Percentiles rank a stretch among this genome's conserved stretches.
Conservation (phyloP, 2,113 vertebrate species). For the Ursus arctos region DNA sequence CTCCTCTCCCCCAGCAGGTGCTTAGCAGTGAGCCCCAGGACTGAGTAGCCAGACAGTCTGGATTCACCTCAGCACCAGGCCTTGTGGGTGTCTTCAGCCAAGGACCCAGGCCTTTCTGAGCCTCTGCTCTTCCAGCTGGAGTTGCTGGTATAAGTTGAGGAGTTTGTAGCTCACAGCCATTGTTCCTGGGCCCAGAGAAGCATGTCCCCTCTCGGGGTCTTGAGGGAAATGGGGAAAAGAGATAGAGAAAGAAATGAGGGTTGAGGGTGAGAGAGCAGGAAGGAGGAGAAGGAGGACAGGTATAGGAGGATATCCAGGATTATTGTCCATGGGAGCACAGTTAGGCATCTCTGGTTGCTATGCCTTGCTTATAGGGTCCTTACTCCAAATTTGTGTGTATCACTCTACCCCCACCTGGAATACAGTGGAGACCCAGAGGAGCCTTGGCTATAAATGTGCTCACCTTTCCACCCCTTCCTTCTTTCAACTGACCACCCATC, state of each 20-base stretch:
- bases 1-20: not conserved
- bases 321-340: no score
- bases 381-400: not conserved
- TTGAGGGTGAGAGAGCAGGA: not conserved
- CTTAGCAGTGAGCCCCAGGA: not conserved
- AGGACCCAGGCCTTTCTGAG: not conserved
- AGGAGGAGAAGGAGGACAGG: not conserved
- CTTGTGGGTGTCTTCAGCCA: not conserved
- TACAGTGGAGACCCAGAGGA: not conserved
- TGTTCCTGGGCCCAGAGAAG: not conserved
- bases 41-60: not conserved
- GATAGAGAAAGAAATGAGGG: not conserved
- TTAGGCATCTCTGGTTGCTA: not conserved
- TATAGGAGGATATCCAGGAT: not conserved
- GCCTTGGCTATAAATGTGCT: not conserved
- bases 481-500: not conserved
- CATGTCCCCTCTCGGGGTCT: not conserved
- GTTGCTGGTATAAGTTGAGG: not conserved
- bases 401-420: not conserved
- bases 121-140: not conserved
- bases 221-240: not conserved
- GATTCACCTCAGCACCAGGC: not conserved
- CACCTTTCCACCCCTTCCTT: not conserved
- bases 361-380: not conserved
- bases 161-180: not conserved